Base-by-base conservation (phyloP, 2,113 vertebrate genomes). In the Mugil cephalus region DNA sequence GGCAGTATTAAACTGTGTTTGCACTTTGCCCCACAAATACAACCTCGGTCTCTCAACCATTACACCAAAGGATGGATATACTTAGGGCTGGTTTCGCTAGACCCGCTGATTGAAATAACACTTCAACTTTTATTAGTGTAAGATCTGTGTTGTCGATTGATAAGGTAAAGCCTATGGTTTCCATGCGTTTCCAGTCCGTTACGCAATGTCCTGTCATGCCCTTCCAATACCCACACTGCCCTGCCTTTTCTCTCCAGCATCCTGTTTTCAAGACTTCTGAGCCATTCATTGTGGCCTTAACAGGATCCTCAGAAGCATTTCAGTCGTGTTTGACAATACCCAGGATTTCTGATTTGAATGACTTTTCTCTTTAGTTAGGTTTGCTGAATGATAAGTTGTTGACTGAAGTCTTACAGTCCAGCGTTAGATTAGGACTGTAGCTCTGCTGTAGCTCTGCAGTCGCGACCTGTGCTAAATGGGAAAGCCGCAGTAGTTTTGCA, bases 251-350 rank as follows among this genome's bases (percentile, higher is more conserved):
- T 87, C 79, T 86, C 77, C 30, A 80, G 70, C 91, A 91, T 93
- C 89, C 88, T 92, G 68, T 89, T 93, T 93, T 93, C 80, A 85
- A 88, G 87, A 84, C 73, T 85, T 75, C 13, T 74, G 8, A 89
- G 43, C 64, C 80, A 43, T 75, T 76, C 90, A 21, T 73, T 81
- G 74, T 87, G 71, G 80, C 73, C 84, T 88, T 82, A 84, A 85
- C 80, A 84, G 75, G 69, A 80, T 92, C 88, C 71, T 88, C 68
- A 58, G 69, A 79, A 86, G 70, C 79, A 63, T 82, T 89, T 76
- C 39, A 69, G 53, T 74, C 51, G 18, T 50, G 36, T 82, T 80
- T 80, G 74, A 83, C 52, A 78, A 70, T 69, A 52, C 30, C 10
- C 36, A 73, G 45, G 67, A 46, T 66, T 81, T 77, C 46, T 14